These are phyloP conservation scores for Octonoba sinensis DNA, from an alignment of 2,888 invertebrate genomes.

Conservation along the genomic window DNA sequence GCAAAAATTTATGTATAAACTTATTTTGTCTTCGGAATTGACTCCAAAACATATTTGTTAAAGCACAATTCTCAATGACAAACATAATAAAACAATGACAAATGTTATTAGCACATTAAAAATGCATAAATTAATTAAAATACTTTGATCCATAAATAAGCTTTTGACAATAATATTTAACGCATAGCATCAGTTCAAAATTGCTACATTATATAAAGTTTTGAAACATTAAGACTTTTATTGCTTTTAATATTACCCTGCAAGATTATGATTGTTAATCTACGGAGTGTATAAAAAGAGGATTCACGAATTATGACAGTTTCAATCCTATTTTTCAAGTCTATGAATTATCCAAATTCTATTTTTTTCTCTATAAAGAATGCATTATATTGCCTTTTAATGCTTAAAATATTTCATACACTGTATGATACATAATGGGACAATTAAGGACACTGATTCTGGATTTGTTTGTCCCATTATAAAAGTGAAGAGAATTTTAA, in stretches of 20 bases:
- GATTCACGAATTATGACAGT: not conserved
- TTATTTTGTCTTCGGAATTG: not conserved
- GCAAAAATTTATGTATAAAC: not conserved
- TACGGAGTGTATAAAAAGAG: not conserved
- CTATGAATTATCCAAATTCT: conserved; percentile 1
- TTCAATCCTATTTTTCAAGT: not conserved
- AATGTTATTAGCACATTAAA: not conserved
- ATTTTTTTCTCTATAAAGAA: not conserved
- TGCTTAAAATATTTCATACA: conserved; percentile 12
- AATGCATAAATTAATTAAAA: not conserved
- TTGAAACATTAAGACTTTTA: not conserved
- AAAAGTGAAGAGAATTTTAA: not conserved
- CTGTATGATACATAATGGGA: conserved; percentile 3
- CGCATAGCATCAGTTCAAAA: not conserved
- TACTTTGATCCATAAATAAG: not conserved
- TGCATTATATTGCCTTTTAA: conserved; percentile 3
- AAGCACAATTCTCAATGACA: not conserved
- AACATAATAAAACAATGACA: not conserved
- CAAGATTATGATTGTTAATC: conserved; percentile 9
- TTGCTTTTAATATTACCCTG: conserved; percentile 13
- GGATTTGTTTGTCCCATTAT: conserved; percentile 7
- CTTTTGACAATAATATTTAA: not conserved
- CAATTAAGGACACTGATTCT: conserved; percentile 15
- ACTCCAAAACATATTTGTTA: not conserved
- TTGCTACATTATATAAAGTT: not conserved